Conservation (phyloP, 2,888 invertebrate genomes). For the Philhelius pedissequus region DNA sequence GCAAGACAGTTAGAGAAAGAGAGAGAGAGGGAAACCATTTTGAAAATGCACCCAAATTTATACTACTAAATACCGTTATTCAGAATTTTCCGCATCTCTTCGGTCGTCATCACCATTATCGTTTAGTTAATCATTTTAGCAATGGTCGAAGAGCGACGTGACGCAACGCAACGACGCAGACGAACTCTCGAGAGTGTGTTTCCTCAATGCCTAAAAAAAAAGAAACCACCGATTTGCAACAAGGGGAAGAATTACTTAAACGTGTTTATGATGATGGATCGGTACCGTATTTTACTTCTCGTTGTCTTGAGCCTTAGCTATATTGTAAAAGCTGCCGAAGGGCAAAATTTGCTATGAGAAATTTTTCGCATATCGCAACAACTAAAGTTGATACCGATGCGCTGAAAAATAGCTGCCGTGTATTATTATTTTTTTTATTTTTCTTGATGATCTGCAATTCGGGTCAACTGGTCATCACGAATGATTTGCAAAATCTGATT, state of each 20-base stretch:
- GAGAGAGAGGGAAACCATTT: neutral
- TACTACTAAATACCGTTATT: slow-evolving; percentile 52
- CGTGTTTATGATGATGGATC: slow-evolving; percentile 63
- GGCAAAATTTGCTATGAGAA: slow-evolving; percentile 40
- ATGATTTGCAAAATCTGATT: slow-evolving; percentile 64
- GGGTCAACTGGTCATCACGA: slow-evolving; percentile 67
- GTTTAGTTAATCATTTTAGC: slow-evolving; percentile 26
- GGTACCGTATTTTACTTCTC: slow-evolving; percentile 27
- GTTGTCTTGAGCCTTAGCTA: neutral
- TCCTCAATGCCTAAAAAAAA: neutral
- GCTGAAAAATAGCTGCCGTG: neutral
- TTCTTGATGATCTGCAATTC: slow-evolving; percentile 40
- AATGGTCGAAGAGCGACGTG: neutral
- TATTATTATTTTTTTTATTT: neutral
- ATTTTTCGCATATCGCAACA: slow-evolving; percentile 19
- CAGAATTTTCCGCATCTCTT: slow-evolving; percentile 42
- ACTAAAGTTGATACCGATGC: neutral
- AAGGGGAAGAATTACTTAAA: slow-evolving; percentile 36
- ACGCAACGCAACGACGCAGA: neutral
- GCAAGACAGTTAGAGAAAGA: neutral
- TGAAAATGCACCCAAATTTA: slow-evolving; percentile 36
- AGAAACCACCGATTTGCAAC: neutral
- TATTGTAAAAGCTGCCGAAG: slow-evolving; percentile 20
- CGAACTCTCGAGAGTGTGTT: slow-evolving; percentile 12
- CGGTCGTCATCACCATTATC: neutral